Conservation (phyloP, 2,113 vertebrate genomes). For the Neomonachus schauinslandi region DNA sequence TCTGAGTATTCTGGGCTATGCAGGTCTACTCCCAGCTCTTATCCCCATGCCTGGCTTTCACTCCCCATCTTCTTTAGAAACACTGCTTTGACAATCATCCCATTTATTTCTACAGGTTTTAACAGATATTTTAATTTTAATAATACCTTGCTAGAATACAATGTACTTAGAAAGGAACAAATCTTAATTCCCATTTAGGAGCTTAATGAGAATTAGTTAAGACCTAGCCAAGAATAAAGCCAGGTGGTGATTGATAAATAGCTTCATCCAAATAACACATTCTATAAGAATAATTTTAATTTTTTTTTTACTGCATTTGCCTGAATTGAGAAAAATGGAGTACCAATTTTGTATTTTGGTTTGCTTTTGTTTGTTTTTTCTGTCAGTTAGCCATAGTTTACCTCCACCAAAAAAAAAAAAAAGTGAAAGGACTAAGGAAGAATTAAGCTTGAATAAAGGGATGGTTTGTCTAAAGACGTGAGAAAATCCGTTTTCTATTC, state of each 20-base stretch:
- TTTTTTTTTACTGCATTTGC: background rate
- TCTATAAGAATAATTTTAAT: background rate
- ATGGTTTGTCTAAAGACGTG: background rate
- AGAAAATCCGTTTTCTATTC: background rate
- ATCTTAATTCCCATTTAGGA: background rate
- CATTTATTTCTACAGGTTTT: background rate
- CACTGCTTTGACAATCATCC: background rate
- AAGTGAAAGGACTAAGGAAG: background rate
- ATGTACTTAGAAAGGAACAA: background rate
- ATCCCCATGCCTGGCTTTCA: background rate
- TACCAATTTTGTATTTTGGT: background rate
- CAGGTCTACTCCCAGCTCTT: rapidly evolving
- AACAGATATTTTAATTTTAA: background rate
- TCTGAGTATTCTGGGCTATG: too few relatives aligned
- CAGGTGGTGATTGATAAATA: background rate
- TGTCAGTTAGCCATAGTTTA: background rate
- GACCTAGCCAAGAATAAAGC: background rate
- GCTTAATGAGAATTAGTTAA: background rate
- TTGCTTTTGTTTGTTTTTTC: background rate
- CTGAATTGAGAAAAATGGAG: background rate
- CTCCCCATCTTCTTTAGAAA: background rate
- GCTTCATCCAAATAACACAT: background rate
- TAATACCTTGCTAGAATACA: background rate
- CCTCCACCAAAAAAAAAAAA: background rate
- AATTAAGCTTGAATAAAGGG: background rate